Evolutionary conservation across 2,888 invertebrate species (phyloP).

Genomic region (Monochamus alternatus): DNA sequence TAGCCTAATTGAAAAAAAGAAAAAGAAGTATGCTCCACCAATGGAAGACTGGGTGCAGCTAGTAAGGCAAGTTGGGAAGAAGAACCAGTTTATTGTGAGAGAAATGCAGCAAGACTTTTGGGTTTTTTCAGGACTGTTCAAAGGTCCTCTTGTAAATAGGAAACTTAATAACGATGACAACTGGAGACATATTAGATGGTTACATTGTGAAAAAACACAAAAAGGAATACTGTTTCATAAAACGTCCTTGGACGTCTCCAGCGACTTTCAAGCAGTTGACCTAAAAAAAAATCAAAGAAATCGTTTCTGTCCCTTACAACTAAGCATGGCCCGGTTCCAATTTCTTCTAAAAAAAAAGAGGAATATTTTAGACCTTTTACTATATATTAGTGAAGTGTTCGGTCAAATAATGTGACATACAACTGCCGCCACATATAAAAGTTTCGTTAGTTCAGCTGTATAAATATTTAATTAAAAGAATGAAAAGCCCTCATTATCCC

Average conservation of each 20-base stretch:
- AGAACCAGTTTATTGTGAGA: constrained; percentile 13
- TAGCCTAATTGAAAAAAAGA: constrained; percentile 5
- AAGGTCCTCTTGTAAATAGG: constrained; percentile 14
- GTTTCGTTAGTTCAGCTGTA: no score
- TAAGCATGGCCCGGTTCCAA: constrained; percentile 12
- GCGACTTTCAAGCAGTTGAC: not conserved
- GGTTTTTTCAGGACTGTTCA: constrained; percentile 15
- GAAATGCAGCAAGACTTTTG: constrained; percentile 7
- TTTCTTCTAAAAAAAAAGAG: constrained; percentile 14
- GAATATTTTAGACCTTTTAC: constrained; percentile 6
- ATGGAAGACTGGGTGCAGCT: constrained; percentile 20
- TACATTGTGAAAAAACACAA: no score
- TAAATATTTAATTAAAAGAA: no score
- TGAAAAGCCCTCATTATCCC: no score
- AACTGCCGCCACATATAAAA: no score
- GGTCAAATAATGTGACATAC: no score
- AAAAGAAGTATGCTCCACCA: constrained; percentile 19
- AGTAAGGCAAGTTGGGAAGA: constrained; percentile 15
- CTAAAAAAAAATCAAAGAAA: not conserved
- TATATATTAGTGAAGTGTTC: not conserved
- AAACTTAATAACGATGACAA: constrained; percentile 6
- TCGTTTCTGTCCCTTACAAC: constrained; percentile 7
- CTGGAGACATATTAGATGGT: not conserved
- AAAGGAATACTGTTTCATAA: not conserved
- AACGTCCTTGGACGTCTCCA: no score